Conservation (phyloP, 2,888 invertebrate genomes). For the Diabrotica balteata region DNA sequence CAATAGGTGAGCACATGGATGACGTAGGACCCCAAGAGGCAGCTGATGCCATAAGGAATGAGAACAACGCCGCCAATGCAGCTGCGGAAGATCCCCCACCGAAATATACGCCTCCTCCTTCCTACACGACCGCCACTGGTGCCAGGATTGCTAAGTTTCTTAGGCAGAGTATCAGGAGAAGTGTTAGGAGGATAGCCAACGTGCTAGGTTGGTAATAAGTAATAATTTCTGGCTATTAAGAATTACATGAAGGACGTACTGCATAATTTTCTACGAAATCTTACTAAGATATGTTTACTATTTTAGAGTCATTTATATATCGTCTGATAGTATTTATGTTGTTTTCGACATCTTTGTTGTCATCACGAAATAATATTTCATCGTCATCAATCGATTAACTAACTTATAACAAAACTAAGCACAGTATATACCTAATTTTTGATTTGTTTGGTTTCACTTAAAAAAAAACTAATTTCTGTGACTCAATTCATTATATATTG, state of each 20-base stretch:
- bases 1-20: slow-evolving; percentile 63
- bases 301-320: too few relatives aligned
- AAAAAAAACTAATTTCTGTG: too few relatives aligned
- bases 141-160: slow-evolving; percentile 78
- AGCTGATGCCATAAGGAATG: slow-evolving; percentile 47
- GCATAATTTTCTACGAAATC: too few relatives aligned
- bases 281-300: too few relatives aligned
- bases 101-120: slow-evolving; percentile 92
- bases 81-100: slow-evolving; percentile 81
- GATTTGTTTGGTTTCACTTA: too few relatives aligned
- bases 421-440: too few relatives aligned
- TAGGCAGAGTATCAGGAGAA: slow-evolving; percentile 79
- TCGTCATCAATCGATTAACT: too few relatives aligned
- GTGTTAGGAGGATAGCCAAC: slow-evolving; percentile 73
- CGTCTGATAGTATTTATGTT: too few relatives aligned
- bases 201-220: slow-evolving; percentile 60
- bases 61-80: slow-evolving; percentile 41
- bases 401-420: too few relatives aligned
- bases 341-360: too few relatives aligned
- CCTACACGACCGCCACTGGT: slow-evolving; percentile 90
- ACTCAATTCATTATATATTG: too few relatives aligned
- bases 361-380: too few relatives aligned
- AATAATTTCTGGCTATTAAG: background rate
- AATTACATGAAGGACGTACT: background rate
- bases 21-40: slow-evolving; percentile 57